Conservation (phyloP, 30 jellyfish, hydroid and myxozoan species). For the Nemopilema nomurai region DNA sequence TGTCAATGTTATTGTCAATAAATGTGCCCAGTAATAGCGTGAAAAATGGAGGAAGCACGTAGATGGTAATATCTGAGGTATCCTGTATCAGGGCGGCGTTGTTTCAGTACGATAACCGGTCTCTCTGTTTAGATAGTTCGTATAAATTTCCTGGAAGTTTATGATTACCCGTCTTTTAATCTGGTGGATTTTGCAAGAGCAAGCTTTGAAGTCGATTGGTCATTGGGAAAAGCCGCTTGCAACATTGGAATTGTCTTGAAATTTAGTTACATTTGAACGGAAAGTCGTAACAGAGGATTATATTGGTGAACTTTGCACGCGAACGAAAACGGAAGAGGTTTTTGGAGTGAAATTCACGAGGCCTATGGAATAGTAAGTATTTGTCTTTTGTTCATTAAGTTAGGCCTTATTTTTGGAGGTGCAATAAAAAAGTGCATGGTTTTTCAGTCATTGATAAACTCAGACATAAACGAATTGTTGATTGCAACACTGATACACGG, state of each 20-base stretch:
- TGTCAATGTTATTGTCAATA: background rate
- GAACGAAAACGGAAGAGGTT: background rate
- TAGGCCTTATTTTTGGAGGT: no score
- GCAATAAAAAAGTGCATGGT: no score
- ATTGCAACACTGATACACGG: no score
- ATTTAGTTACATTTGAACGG: background rate
- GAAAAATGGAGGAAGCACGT: background rate
- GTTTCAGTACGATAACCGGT: background rate
- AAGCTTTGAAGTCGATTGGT: background rate
- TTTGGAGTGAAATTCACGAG: background rate
- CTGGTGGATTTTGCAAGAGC: background rate
- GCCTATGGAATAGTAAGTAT: background rate
- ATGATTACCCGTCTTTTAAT: background rate
- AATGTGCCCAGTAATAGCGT: background rate
- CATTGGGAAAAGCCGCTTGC: background rate
- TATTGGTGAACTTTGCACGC: background rate
- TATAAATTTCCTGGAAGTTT: background rate
- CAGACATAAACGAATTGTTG: no score
- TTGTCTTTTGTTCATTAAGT: no score
- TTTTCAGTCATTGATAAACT: no score
- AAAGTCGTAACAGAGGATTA: background rate
- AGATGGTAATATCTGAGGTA: no score
- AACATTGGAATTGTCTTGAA: background rate
- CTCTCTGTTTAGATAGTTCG: background rate
- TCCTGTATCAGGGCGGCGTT: background rate